phyloP scores from a whole-genome alignment of 2,797 vertebrate genomes.

The Rhyacichthys aspro region DNA sequence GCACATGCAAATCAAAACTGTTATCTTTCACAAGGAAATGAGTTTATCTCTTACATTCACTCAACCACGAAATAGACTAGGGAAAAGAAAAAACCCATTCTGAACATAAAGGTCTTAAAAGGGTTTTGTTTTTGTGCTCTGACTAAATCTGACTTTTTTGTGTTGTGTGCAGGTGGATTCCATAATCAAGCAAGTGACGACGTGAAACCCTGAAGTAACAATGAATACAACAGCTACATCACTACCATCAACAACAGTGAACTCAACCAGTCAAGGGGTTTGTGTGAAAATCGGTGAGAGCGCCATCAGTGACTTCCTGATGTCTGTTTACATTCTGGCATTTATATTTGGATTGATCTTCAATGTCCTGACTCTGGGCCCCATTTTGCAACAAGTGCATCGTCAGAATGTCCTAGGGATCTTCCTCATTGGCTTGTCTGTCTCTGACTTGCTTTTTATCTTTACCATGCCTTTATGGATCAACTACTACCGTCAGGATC shows the following conservation, averaged over 20 bases:
- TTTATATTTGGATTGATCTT: conserved; percentile 78
- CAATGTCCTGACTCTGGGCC: conserved; percentile 78
- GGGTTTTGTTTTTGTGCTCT: not conserved
- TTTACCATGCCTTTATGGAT: conserved; percentile 85
- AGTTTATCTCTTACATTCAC: conserved; percentile 14
- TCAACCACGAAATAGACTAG: conserved; percentile 36
- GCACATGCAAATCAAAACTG: conserved; percentile 10
- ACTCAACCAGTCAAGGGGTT: accelerated
- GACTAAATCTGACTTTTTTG: not conserved
- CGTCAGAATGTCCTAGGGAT: conserved; percentile 78
- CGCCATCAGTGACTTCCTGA: conserved; percentile 66
- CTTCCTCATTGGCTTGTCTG: conserved; percentile 77
- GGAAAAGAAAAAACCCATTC: conserved; percentile 5
- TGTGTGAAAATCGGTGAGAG: conserved; percentile 58
- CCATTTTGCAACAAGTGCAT: conserved; percentile 76
- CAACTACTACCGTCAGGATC: conserved; percentile 74
- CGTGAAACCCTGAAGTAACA: not conserved
- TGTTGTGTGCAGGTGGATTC: conserved; percentile 38
- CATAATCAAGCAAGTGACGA: conserved; percentile 7
- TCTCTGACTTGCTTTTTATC: conserved; percentile 81
- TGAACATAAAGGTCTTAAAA: not conserved
- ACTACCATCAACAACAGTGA: not conserved
- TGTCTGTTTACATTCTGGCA: conserved; percentile 76
- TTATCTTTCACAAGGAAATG: conserved; percentile 10
- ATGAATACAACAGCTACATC: conserved; percentile 28